phyloP scores from a whole-genome alignment of 2,888 invertebrate species.

The Xanthorhoe designata region DNA sequence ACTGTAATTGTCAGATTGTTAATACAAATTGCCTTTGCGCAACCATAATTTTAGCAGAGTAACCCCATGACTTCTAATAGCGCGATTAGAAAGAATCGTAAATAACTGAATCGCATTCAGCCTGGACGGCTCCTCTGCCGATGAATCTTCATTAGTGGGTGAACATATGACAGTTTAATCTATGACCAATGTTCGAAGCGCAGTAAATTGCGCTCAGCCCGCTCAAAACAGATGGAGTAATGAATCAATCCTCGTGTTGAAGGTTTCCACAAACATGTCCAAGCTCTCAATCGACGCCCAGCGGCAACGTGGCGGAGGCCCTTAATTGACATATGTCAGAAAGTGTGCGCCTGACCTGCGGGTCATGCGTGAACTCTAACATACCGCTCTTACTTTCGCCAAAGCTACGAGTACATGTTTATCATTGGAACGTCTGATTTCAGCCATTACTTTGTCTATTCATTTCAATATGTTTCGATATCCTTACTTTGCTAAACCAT shows the following conservation, averaged over 20 bases:
- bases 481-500: background rate
- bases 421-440: conserved; percentile 58
- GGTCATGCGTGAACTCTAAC: conserved; percentile 81
- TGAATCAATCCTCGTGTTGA: conserved; percentile 78
- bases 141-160: conserved; percentile 63
- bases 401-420: conserved; percentile 48
- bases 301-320: conserved; percentile 65
- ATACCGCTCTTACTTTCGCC: conserved; percentile 80
- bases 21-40: conserved; percentile 56
- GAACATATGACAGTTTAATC: conserved; percentile 54
- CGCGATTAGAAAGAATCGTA: conserved; percentile 49
- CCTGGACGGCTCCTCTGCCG: conserved; percentile 42
- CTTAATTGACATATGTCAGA: conserved; percentile 85
- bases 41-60: conserved; percentile 45
- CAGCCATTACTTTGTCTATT: background rate
- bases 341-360: conserved; percentile 77
- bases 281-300: conserved; percentile 79
- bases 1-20: conserved; percentile 71
- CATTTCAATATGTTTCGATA: no score
- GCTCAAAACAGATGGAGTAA: conserved; percentile 66
- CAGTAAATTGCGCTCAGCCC: conserved; percentile 60
- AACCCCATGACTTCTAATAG: conserved; percentile 46
- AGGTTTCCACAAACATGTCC: conserved; percentile 82
- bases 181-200: conserved; percentile 52
- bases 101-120: conserved; percentile 47